Base-by-base conservation (phyloP, 2,113 vertebrate genomes). In the Columba janthina region DNA sequence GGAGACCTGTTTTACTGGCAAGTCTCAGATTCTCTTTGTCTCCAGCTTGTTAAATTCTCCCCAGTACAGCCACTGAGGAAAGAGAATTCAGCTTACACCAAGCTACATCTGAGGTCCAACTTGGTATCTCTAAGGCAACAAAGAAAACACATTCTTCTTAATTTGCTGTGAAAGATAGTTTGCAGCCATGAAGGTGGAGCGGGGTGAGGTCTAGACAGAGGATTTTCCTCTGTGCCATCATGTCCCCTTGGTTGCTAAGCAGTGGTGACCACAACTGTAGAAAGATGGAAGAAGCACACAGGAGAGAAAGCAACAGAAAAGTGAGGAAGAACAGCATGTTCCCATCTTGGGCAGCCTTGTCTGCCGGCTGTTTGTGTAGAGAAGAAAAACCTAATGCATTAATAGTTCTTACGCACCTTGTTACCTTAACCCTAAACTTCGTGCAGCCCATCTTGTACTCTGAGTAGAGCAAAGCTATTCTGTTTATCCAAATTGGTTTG, bases 221-320 rank as follows among this genome's bases (percentile, higher is more conserved):
- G 50, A 57, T 94, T 89, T 80, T 86, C 70, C 66, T 74, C 53
- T 72, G 42, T 88, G 86, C 88, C 26, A 38, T 92, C 66, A 10
- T 66, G 71, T 88, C 69, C 69, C 64, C 38, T 38, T 76, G 90
- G 93, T 96, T 97, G 95, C 95, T 96, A 96, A 89, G 90, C 75
- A 62, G 64, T 94, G 69, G 64, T 90, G 87, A 69, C 76, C 82
- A 71, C 80, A 58, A 82, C 90, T 94, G 64, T 88, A 36, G 85
- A 56, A 85, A 85, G 82, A 90, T 85, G 53, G 62, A 81, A 90
- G 76, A 72, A 56, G 67, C 6, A 3, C 54, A 9, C 14, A 44
- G 34, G 62, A 46, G 46, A 42, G n/a, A 54, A 36, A 46, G 71
- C 89, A 82, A 84, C 56, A 77, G 85, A 69, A 57, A 34, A 60